These are phyloP conservation scores for Lutjanus argentimaculatus DNA, from an alignment of 2,797 vertebrate species.

Conservation along the genomic window DNA sequence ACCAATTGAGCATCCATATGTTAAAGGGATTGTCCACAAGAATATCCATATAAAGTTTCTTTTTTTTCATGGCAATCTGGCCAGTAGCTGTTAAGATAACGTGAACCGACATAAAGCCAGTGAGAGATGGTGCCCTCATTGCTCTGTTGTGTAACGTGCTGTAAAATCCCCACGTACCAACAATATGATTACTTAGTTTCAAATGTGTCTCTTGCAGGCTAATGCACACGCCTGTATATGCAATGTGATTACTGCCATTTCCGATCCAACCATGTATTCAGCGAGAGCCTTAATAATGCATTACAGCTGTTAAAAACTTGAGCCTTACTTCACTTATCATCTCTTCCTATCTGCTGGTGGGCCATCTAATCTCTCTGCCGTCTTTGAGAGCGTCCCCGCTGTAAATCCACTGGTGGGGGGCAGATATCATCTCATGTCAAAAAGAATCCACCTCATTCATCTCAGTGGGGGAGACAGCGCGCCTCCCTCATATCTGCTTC, in stretches of 20 bases:
- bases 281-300: slow-evolving; percentile 28
- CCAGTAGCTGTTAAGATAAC: not conserved
- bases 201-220: not conserved
- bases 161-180: not conserved
- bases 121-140: not conserved
- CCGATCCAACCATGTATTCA: slow-evolving; percentile 13
- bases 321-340: slow-evolving; percentile 50
- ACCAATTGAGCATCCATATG: not conserved
- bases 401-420: slow-evolving; percentile 65
- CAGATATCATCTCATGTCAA: slow-evolving; percentile 70
- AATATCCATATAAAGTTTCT: not conserved
- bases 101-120: not conserved
- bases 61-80: not conserved
- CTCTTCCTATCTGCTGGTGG: slow-evolving; percentile 54
- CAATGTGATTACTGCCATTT: slow-evolving; percentile 15
- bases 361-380: slow-evolving; percentile 57
- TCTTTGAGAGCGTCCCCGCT: slow-evolving; percentile 52
- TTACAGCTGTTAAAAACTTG: slow-evolving; percentile 32
- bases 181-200: not conserved
- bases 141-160: not conserved
- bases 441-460: slow-evolving; percentile 72
- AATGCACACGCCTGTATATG: not conserved
- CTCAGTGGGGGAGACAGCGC: slow-evolving; percentile 58
- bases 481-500: slow-evolving; percentile 56
- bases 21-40: not conserved